Base-by-base conservation (phyloP, 1,140 invertebrate genomes). In the Zelostemma sp. region DNA sequence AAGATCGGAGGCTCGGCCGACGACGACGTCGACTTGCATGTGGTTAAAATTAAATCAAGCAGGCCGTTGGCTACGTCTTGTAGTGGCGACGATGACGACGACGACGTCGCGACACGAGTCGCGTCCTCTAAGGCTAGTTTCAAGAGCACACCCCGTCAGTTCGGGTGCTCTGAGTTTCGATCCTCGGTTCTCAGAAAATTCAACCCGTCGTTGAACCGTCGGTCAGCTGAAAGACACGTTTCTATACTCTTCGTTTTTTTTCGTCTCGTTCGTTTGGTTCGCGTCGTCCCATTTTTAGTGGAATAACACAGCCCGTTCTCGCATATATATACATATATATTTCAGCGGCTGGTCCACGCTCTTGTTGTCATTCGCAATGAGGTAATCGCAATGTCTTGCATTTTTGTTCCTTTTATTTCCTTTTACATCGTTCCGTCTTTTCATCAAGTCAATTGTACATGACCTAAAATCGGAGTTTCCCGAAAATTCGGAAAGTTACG, bases 31-130 rank as follows among this genome's bases (percentile, higher is more conserved):
- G 73, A 62, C 69, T 68, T 56, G 60, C 38, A 56, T 47, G 45
- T 68, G 70, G 80, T 81, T 86, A 86, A 86, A 86, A 83, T 84
- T 86, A 86, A 86, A 86, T 83, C 75, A 75, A 78, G 75, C 78
- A 75, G 73, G 72, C 74, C 67, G 68, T 74, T 71, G 76, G 60
- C 74, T 75, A 77, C 74, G 76, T 78, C 49, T 79, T 73, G 75
- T 28, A 28, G 25, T 56, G 6, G 33, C 33, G 6, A n/a, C 33
- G 33, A 35, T n/a, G 33, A 35, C 76, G 77, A 76, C 78, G 68
- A 69, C 72, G 77, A 82, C 77, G 82, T 72, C 74, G 80, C 71
- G 75, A 76, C 21, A 25, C 56, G 70, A 65, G 66, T 56, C 74
- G 73, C 84, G 82, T 85, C 83, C 83, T 84, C 78, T 85, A 77